A percentile compares a stretch with the other conserved stretches of the same genome.
These are phyloP conservation scores for Cosmopolites sordidus DNA, from an alignment of 2,888 invertebrate genomes.

Conservation along the genomic window DNA sequence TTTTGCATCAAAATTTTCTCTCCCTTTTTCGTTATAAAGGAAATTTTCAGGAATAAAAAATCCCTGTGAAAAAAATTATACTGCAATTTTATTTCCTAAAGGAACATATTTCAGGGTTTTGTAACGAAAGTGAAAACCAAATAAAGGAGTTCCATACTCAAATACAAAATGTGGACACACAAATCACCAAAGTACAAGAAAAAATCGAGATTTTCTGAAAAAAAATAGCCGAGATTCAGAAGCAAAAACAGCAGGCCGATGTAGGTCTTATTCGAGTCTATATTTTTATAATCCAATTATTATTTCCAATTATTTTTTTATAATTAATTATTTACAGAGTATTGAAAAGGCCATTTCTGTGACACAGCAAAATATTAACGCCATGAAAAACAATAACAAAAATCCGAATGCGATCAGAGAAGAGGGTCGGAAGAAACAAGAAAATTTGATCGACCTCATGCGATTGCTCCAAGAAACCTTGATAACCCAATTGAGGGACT, in stretches of 20 bases:
- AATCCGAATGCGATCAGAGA: constrained; percentile 38
- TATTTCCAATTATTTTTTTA: not conserved
- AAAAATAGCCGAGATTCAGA: constrained; percentile 32
- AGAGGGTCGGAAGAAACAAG: constrained; percentile 36
- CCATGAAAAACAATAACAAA: constrained; percentile 30
- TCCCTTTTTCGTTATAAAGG: too few species aligned
- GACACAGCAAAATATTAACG: constrained; percentile 29
- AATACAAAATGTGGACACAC: constrained; percentile 42
- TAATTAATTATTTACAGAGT: not conserved
- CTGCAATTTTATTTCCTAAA: not conserved
- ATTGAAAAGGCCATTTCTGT: not conserved
- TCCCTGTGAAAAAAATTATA: too few species aligned
- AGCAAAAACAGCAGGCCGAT: constrained; percentile 30
- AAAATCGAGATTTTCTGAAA: constrained; percentile 29
- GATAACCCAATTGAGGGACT: constrained; percentile 28
- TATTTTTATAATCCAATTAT: not conserved
- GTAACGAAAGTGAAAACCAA: constrained; percentile 31
- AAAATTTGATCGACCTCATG: constrained; percentile 21
- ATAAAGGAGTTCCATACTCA: constrained; percentile 32
- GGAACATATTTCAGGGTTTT: constrained; percentile 26
- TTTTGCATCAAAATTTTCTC: too few species aligned
- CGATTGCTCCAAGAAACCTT: constrained; percentile 31
- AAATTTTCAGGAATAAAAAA: too few species aligned
- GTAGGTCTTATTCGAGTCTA: constrained; percentile 6
- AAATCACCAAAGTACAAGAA: constrained; percentile 34